Base-by-base conservation (phyloP, 2,888 invertebrate genomes). In the Catocala nupta region DNA sequence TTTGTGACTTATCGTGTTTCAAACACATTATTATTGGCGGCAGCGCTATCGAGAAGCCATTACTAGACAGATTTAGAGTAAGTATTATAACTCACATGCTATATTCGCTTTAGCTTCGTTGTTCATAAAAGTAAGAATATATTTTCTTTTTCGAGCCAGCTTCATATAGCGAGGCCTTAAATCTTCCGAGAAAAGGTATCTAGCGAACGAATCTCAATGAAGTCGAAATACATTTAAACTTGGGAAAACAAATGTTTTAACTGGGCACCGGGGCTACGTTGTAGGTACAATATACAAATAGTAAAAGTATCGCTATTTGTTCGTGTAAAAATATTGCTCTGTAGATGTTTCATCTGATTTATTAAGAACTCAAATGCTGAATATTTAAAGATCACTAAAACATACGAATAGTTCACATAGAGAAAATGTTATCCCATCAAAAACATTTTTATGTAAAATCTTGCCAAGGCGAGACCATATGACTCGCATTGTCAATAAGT, bases 1-100 rank as follows among this genome's bases (percentile, higher is more conserved):
- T 81, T 67, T 87, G 87, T 78, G 87, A 90, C 81, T 78, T 90
- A 74, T 83, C 87, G 54, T 85, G 80, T 65, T 89, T 90, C 79
- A 85, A 81, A 79, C 78, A 81, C 74, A 85, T 89, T 68, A 73
- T 78, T 65, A 85, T 89, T 67, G 85, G 85, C 33, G 87, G 89
- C 61, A 81, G 85, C 71, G 77, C 82, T 54, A 80, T 88, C 54
- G 85, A 86, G 34, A 87, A 84, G 60, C 70, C 80, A 68, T 73
- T 89, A 72, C 68, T 82, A 54, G 83, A 87, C 62, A 80, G 75
- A 80, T 82, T 89, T 73, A 83, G 65, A 76, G 88, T 88, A 78
- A 85, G 87, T 85, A 75, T 75, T 63, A 60, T 67, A 70, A 66
- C 55, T 68, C 51, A 53, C 49, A 56, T 56, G 49, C 9, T 10